Evolutionary conservation across 2,797 vertebrate genomes (phyloP), one percentile per base, ranked within the genome.

Genomic region (Artibeus jamaicensis): DNA sequence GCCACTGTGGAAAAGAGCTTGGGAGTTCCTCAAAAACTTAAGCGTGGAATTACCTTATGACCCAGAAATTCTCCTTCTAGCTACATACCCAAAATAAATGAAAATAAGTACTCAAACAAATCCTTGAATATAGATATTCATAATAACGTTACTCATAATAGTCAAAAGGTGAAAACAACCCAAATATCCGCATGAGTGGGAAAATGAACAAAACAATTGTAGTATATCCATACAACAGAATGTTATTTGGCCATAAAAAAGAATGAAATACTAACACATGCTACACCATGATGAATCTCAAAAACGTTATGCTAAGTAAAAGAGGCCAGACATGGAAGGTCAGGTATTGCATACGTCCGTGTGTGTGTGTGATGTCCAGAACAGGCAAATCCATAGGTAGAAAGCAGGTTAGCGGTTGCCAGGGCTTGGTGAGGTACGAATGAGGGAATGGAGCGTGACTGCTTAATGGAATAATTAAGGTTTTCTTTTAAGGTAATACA

Each of bases 101-200:
- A 57, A 94, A 93, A 53, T 16, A 93, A 82, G 50, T 16, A 37
- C 11, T 88, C 74, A 95, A 81, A 71, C 78, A 94, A 82, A 73
- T 37, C 15, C 3, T 68, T 83, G 29, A 18, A 29, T 7, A 42
- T 46, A 74, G 81, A 68, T 74, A 70, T 74, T 74, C 37, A 6
- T 6, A 67, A 37, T 4, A 78, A 42, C 16, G 15, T 32, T 91
- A 82, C 57, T 86, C 62, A 74, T 22, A 71, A 86, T 3, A 82
- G 50, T 15, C 55, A 48, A 86, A 77, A 26, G 4, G n/a, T 50
- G 34, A 42, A 82, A 73, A 89, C 24, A 85, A 67, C 12, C 29
- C 24, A 79, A 50, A 73, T 55, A 11, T 6, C 19, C 59, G 29
- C n/a, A 71, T 32, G 16, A 34, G 32, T 0, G 10, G 26, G 77